These are phyloP conservation scores for Podabrus alpinus DNA, from an alignment of 2,888 invertebrate species.

Conservation along the genomic window DNA sequence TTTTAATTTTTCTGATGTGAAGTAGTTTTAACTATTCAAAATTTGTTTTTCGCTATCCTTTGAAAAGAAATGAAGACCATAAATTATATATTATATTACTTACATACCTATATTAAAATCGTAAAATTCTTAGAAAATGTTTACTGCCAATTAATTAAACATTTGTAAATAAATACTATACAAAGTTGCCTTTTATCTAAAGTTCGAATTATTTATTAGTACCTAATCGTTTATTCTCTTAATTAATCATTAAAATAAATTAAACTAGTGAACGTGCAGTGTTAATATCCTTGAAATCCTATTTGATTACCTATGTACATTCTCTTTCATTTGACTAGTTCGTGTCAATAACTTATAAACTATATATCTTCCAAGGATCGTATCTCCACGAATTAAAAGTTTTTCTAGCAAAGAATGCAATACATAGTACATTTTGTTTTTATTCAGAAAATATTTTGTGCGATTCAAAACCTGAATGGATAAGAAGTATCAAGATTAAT, in stretches of 20 bases:
- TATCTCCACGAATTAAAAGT: not conserved
- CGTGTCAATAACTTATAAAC: not conserved
- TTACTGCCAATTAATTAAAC: not conserved
- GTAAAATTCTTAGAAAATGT: not conserved
- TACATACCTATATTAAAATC: not conserved
- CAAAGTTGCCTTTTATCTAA: not conserved
- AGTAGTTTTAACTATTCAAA: not conserved
- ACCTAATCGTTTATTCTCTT: not conserved
- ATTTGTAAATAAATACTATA: not conserved
- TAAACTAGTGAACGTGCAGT: not conserved
- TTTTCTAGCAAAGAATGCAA: not conserved
- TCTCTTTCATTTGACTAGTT: not conserved
- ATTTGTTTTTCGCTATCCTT: too few species aligned
- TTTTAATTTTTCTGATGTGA: not conserved
- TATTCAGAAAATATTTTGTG: not conserved
- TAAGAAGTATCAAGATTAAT: too few species aligned
- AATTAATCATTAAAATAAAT: not conserved
- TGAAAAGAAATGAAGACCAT: too few species aligned
- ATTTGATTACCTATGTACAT: not conserved
- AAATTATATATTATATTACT: too few species aligned
- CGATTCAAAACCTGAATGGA: too few species aligned
- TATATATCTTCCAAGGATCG: not conserved
- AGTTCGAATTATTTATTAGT: not conserved
- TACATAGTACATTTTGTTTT: too few species aligned
- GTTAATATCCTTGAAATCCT: not conserved